Conservation (phyloP, 2,113 vertebrate species). For the Protomyctophum bolini region DNA sequence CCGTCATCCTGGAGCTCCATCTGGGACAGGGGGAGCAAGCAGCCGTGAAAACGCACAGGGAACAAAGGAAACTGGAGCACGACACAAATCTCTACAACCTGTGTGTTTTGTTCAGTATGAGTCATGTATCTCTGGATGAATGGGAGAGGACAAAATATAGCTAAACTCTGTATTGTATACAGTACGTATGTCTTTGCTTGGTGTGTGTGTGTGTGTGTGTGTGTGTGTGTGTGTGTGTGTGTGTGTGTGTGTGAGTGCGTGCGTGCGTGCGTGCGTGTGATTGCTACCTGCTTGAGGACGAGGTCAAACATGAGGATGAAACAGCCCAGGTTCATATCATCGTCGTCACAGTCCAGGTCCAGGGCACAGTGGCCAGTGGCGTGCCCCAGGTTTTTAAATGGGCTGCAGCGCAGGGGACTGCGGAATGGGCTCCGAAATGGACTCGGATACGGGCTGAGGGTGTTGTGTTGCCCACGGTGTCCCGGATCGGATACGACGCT, state of each 20-base stretch:
- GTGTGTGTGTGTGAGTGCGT: background rate
- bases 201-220: too few species aligned
- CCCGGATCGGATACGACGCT: conserved; percentile 97
- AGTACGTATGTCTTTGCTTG: too few species aligned
- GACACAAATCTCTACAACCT: conserved; percentile 38
- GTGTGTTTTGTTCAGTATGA: conserved; percentile 25
- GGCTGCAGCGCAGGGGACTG: conserved; percentile 89
- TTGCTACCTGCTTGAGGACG: conserved; percentile 93
- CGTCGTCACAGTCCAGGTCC: conserved; percentile 96
- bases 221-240: background rate
- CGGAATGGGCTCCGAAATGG: conserved; percentile 96
- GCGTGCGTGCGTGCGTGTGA: background rate
- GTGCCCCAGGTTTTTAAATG: conserved; percentile 95
- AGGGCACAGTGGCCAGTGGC: conserved; percentile 85
- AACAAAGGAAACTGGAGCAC: conserved; percentile 37
- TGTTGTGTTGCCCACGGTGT: conserved; percentile 88
- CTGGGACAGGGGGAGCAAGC: conserved; percentile 67
- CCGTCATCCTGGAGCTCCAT: conserved; percentile 99
- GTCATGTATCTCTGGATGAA: conserved; percentile 8
- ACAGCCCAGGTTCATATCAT: conserved; percentile 98
- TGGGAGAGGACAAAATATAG: background rate
- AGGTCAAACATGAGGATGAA: conserved; percentile 99
- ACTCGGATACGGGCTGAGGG: conserved; percentile 94
- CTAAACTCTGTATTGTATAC: background rate
- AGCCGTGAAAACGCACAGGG: conserved; percentile 23